Conservation (phyloP, 2,797 vertebrate species). For the Argya squamiceps region DNA sequence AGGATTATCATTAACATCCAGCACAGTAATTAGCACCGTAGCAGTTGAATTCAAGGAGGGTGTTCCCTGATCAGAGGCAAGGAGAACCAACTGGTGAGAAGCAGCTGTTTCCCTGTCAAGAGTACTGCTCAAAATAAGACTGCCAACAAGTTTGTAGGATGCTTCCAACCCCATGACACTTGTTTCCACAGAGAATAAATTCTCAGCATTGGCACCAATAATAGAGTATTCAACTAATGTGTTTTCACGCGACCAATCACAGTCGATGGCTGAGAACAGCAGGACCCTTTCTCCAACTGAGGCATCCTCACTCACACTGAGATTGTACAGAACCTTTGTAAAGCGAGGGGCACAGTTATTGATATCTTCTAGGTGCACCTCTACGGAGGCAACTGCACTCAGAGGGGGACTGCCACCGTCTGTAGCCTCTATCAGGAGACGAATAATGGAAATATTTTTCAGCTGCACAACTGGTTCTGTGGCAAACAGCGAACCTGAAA, state of each 20-base stretch:
- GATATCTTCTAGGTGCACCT: conserved; percentile 80
- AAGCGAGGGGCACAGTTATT: conserved; percentile 87
- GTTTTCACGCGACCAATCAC: conserved; percentile 83
- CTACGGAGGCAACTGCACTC: conserved; percentile 79
- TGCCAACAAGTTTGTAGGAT: conserved; percentile 73
- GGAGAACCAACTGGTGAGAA: conserved; percentile 80
- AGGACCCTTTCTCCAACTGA: conserved; percentile 79
- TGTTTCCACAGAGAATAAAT: conserved; percentile 83
- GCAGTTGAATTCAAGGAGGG: conserved; percentile 84
- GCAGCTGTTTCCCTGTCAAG: conserved; percentile 84
- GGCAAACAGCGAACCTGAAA: conserved; percentile 87
- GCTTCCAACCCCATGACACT: conserved; percentile 67
- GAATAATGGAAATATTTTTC: conserved; percentile 74
- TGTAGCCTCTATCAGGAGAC: conserved; percentile 85
- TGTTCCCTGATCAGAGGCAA: conserved; percentile 81
- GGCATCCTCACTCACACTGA: conserved; percentile 82
- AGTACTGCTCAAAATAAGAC: conserved; percentile 80
- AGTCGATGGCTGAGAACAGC: conserved; percentile 81
- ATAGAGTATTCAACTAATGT: conserved; percentile 81
- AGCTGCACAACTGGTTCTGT: conserved; percentile 71
- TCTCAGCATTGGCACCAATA: conserved; percentile 81
- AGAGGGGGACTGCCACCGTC: conserved; percentile 83
- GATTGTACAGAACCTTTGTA: conserved; percentile 76
- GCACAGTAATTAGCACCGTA: conserved; percentile 80
- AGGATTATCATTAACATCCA: conserved; percentile 89